Evolutionary conservation across 1,140 invertebrate genomes (phyloP).

Genomic region (Spodoptera litura): DNA sequence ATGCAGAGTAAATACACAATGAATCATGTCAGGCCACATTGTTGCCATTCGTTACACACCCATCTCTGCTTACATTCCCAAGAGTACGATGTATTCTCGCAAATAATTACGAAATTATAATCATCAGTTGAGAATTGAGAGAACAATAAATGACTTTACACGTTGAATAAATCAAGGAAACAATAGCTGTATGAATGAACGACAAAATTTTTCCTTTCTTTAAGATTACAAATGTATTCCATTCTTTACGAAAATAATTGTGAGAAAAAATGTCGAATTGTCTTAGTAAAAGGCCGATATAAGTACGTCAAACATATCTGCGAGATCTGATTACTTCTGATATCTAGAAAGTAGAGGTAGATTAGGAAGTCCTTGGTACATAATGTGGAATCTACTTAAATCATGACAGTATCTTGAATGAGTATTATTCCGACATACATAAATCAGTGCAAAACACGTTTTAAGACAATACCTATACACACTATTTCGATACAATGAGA

Average conservation of each 20-base stretch:
- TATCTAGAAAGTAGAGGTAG: too few relatives aligned
- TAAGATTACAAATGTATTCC: slow-evolving; percentile 5
- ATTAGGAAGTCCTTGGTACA: too few relatives aligned
- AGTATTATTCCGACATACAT: not conserved
- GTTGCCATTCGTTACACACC: not conserved
- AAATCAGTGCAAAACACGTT: slow-evolving; percentile 11
- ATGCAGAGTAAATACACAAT: slow-evolving; percentile 15
- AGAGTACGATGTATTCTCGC: slow-evolving; percentile 2
- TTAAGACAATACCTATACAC: slow-evolving; percentile 30
- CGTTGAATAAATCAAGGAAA: slow-evolving; percentile 2
- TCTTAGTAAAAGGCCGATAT: not conserved
- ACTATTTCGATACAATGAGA: slow-evolving; percentile 29
- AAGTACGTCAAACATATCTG: too few relatives aligned
- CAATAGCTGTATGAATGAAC: slow-evolving; percentile 33
- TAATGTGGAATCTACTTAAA: too few relatives aligned
- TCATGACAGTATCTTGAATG: not conserved
- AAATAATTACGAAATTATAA: slow-evolving; percentile 4
- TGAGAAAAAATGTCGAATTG: slow-evolving; percentile 5
- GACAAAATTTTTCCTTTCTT: slow-evolving; percentile 9
- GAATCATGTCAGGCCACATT: slow-evolving; percentile 16
- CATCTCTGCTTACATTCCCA: slow-evolving; percentile 25
- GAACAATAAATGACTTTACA: not conserved
- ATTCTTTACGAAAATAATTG: not conserved
- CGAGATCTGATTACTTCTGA: too few relatives aligned
- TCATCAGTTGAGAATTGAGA: slow-evolving; percentile 1